Evolutionary conservation across 2,797 vertebrate species (phyloP), one percentile per base, ranked within the genome.

Genomic region (Pseudomugil tenellus): DNA sequence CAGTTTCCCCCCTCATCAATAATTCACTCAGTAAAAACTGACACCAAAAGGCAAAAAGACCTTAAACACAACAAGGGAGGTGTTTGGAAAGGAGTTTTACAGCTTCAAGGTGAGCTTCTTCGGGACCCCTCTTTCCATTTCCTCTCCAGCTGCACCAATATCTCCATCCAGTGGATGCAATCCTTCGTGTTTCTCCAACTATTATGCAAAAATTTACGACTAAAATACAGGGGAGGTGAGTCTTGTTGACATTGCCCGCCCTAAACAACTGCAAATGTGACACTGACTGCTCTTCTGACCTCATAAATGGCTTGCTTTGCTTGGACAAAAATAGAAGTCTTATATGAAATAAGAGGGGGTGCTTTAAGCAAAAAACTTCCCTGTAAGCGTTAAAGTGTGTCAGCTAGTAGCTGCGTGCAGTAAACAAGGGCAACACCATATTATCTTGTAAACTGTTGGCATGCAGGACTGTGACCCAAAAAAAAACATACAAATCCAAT

Each of bases 231-330:
- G 58, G 74, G 68, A 56, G 70, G 72, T 77, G 70, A 82, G 76
- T 83, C 81, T 67, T 90, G 89, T 86, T 90, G 89, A 90, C 83
- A 83, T 89, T 86, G 80, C 67, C 77, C 57, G 56, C 67, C 81
- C 72, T 12, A 19, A 52, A 0, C 77, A 65, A 84, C 82, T 78
- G 74, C 62, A 31, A 77, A 58, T 53, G 26, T 28, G 43, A 46
- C 43, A 46, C 43, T 46, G 67, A 72, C 82, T 76, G 59, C 75
- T 34, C 73, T 79, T 67, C 61, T 63, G 13, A 55, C 26, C 69
- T 83, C 69, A n/a, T 78, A 67, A 90, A 87, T 2, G 34, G 52
- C 69, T 53, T 0, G 16, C 70, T 62, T 3, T 51, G 46, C 73
- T 46, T 21, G 21, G 4, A 46, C 3, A 46, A 41, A 7, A n/a